Percentiles rank a stretch among this genome's conserved stretches.
Evolutionary conservation across 1,140 invertebrate genomes (phyloP).

Genomic region (Whitmania pigra): DNA sequence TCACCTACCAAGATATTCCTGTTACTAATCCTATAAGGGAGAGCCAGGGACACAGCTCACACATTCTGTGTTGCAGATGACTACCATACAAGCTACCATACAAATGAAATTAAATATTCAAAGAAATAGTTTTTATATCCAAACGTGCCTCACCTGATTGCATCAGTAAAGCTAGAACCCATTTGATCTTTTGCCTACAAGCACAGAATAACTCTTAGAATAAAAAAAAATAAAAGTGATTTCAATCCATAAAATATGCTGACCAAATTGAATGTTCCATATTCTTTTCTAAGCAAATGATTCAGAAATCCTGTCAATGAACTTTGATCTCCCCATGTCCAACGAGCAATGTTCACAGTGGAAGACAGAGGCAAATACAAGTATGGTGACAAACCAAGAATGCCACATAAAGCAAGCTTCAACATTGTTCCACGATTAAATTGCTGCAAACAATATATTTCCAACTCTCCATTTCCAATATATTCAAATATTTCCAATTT

Average conservation of each 20-base stretch:
- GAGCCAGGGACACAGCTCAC: slow-evolving; percentile 19
- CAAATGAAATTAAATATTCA: background rate
- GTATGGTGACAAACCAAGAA: slow-evolving; percentile 34
- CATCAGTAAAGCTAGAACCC: background rate
- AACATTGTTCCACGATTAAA: slow-evolving; percentile 25
- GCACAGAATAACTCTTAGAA: slow-evolving; percentile 9
- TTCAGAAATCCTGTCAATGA: slow-evolving; percentile 33
- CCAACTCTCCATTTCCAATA: background rate
- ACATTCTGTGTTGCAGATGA: slow-evolving; percentile 18
- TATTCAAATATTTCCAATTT: too few species aligned
- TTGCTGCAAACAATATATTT: slow-evolving; percentile 24
- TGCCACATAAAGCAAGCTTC: slow-evolving; percentile 26
- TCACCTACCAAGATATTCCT: slow-evolving; percentile 9
- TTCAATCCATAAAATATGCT: slow-evolving; percentile 16
- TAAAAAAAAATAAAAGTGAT: background rate
- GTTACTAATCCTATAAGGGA: slow-evolving; percentile 15
- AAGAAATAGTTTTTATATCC: background rate
- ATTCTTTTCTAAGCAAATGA: slow-evolving; percentile 36
- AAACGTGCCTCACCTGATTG: background rate
- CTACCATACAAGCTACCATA: background rate
- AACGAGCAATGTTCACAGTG: slow-evolving; percentile 28
- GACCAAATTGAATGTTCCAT: slow-evolving; percentile 39
- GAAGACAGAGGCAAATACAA: slow-evolving; percentile 36
- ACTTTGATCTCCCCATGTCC: slow-evolving; percentile 39
- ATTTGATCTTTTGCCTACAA: slow-evolving; percentile 28